Evolutionary conservation across 2,888 invertebrate species (phyloP), one percentile per base, ranked within the genome.

Genomic region (Drosophila rubida): DNA sequence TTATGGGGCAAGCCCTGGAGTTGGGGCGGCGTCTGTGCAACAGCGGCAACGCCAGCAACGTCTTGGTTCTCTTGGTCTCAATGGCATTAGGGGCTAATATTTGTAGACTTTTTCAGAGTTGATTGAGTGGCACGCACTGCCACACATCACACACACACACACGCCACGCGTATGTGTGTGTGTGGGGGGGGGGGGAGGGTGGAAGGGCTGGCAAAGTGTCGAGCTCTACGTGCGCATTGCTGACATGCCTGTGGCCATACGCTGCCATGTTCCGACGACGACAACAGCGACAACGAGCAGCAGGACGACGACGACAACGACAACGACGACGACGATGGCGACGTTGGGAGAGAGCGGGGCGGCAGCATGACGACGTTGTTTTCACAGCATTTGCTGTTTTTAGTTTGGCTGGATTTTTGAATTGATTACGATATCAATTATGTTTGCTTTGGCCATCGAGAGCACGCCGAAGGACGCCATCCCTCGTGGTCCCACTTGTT

Each of bases 361-460:
- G 9, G 0, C 27, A 27, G 9, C 27, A 53, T 53, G 53, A 53
- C 53, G 64, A 59, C 66, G 67, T 71, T 78, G 86, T 75, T 78
- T 76, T 83, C 77, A 80, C 72, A 87, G 83, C 83, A 71, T 67
- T 88, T 75, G 84, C 77, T 77, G 87, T 83, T 89, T 82, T 88
- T 81, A 88, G 89, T 84, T 88, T 73, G 76, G 75, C 80, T 65
- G 87, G 82, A 89, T 89, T 88, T 88, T 90, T 89, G 88, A 89
- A 89, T 89, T 89, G 89, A 89, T 89, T 89, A 87, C 89, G 88
- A 87, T 89, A 90, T 90, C 89, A 90, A 89, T 90, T 88, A 88
- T 89, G 88, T 88, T 88, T 88, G 89, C 85, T 86, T 88, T 66
- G 75, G 84, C 73, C 87, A 83, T 73, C 68, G 80, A 75, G 63